Conservation (phyloP, 2,797 vertebrate species). For the Anolis apletophallus region DNA sequence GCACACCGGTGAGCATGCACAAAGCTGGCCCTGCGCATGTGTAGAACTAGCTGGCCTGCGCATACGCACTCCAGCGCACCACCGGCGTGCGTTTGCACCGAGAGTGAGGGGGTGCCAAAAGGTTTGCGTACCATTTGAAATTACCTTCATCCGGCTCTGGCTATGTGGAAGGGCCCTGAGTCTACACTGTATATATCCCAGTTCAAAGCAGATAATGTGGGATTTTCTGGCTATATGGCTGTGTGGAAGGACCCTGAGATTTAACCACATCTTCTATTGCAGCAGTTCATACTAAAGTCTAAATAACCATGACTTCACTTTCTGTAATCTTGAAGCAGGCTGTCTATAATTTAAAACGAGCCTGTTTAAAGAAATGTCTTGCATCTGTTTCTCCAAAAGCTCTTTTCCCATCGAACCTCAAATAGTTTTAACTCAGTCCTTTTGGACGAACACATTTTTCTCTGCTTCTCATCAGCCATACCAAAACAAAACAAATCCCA, state of each 20-base stretch:
- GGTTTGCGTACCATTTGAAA: no score
- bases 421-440: slow-evolving; percentile 40
- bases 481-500: slow-evolving; percentile 26
- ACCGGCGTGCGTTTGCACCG: no score
- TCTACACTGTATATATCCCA: no score
- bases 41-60: no score
- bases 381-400: slow-evolving; percentile 42
- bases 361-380: slow-evolving; percentile 26
- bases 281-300: slow-evolving; percentile 24
- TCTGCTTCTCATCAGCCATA: background rate
- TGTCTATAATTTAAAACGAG: slow-evolving; percentile 34
- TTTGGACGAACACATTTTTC: background rate
- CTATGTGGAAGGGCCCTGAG: no score
- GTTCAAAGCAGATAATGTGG: no score
- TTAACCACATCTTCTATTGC: slow-evolving; percentile 28
- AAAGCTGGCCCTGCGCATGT: no score
- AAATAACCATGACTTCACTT: background rate
- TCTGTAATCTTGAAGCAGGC: slow-evolving; percentile 40
- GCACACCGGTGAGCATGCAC: no score
- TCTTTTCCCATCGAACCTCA: slow-evolving; percentile 19
- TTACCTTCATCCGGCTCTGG: no score
- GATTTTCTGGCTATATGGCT: no score
- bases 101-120: no score
- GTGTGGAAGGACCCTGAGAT: background rate
- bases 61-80: no score